Evolutionary conservation across 1,140 invertebrate species (phyloP).

Genomic region (Drosophila aff.): DNA sequence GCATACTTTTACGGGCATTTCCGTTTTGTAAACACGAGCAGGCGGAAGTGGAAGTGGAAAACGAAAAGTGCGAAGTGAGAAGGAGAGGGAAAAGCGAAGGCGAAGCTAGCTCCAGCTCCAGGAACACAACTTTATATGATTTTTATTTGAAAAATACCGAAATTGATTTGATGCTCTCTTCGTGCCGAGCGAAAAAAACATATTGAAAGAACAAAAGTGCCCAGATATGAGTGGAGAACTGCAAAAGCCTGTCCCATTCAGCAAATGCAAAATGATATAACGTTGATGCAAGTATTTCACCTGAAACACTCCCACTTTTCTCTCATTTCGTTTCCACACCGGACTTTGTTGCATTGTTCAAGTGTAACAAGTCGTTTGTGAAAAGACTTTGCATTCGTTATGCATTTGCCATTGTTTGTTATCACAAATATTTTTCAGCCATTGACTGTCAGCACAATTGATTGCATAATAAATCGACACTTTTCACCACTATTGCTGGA

Average conservation of each 20-base stretch:
- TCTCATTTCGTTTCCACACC: constrained; percentile 10
- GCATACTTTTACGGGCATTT: constrained; percentile 77
- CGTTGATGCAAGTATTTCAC: constrained; percentile 9
- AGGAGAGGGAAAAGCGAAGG: constrained; percentile 2
- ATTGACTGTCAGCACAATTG: constrained; percentile 28
- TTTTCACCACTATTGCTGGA: constrained; percentile 1
- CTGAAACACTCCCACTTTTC: constrained; percentile 11
- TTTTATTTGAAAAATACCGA: constrained; percentile 75
- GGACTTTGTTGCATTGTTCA: not conserved
- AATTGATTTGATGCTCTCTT: constrained; percentile 69
- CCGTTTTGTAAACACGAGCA: constrained; percentile 69
- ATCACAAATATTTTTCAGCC: not conserved
- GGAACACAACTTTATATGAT: constrained; percentile 65
- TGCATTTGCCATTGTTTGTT: constrained; percentile 12
- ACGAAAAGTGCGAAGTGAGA: not conserved
- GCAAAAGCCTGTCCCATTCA: not conserved
- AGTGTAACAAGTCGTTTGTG: not conserved
- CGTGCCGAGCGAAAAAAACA: constrained; percentile 15
- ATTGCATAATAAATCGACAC: constrained; percentile 10
- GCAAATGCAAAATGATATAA: constrained; percentile 32
- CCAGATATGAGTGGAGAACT: not conserved
- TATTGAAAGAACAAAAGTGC: constrained; percentile 14
- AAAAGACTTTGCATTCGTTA: constrained; percentile 1
- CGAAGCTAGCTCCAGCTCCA: not conserved
- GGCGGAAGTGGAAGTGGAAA: constrained; percentile 2